Conservation (phyloP, 2,797 vertebrate species). For the Borostomias antarcticus region DNA sequence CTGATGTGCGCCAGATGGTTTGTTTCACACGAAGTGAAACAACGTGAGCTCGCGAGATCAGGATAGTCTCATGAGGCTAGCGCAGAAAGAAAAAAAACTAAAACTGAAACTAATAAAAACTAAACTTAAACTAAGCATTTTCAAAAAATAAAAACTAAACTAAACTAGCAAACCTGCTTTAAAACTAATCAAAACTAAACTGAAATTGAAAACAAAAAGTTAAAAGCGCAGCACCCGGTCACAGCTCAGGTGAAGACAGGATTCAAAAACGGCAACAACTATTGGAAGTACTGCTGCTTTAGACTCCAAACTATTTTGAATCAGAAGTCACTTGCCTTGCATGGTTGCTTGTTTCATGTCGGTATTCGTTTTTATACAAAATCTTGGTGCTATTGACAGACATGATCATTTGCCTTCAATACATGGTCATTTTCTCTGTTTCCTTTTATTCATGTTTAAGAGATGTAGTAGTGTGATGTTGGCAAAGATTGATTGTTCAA, state of each 20-base stretch:
- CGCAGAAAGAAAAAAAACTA: too few relatives aligned
- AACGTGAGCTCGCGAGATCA: too few relatives aligned
- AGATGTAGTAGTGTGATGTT: neutral
- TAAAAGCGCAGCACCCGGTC: slow-evolving; percentile 58
- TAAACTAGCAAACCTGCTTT: too few relatives aligned
- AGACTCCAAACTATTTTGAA: slow-evolving; percentile 5
- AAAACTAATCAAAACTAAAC: too few relatives aligned
- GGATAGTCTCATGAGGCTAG: too few relatives aligned
- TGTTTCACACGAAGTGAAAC: too few relatives aligned
- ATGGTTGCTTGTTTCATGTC: slow-evolving; percentile 42
- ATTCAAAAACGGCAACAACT: slow-evolving; percentile 23
- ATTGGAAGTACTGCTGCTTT: slow-evolving; percentile 38
- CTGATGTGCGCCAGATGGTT: too few relatives aligned
- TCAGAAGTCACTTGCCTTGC: slow-evolving; percentile 33
- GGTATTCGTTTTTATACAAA: slow-evolving; percentile 37
- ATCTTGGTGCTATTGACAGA: slow-evolving; percentile 76
- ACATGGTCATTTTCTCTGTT: slow-evolving; percentile 41
- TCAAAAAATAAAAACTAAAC: too few relatives aligned
- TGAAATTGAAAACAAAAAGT: slow-evolving; percentile 77
- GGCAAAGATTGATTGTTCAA: too few relatives aligned
- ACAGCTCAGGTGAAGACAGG: slow-evolving; percentile 69
- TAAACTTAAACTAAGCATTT: too few relatives aligned
- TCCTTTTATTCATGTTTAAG: slow-evolving; percentile 30
- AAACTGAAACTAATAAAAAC: too few relatives aligned
- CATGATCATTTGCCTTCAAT: slow-evolving; percentile 42